These are phyloP conservation scores for Nezara viridula DNA, from an alignment of 2,888 invertebrate species.

Conservation along the genomic window DNA sequence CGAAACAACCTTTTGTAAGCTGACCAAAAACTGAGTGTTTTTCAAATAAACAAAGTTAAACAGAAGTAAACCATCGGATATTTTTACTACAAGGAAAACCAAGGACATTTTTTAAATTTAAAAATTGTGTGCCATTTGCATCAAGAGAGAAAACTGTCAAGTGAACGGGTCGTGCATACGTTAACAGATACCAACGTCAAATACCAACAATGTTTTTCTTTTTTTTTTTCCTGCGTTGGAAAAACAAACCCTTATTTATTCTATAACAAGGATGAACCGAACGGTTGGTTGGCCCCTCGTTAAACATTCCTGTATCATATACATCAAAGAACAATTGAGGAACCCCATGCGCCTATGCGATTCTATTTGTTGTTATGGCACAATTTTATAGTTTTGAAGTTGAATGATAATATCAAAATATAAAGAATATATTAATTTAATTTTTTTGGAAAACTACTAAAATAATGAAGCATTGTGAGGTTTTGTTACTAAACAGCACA, in stretches of 20 bases:
- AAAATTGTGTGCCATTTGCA: not conserved
- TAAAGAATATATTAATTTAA: no score
- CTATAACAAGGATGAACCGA: not conserved
- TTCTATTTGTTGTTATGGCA: not conserved
- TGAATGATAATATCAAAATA: no score
- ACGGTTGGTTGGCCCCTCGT: not conserved
- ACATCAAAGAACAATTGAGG: not conserved
- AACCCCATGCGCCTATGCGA: not conserved
- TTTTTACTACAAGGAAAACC: not conserved
- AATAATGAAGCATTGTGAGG: no score
- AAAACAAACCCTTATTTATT: not conserved
- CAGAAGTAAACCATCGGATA: not conserved
- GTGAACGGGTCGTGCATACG: not conserved
- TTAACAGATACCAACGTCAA: not conserved
- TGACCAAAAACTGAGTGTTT: no score
- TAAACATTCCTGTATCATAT: not conserved
- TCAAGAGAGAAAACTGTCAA: not conserved
- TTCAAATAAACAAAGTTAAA: no score
- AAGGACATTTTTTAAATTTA: not conserved
- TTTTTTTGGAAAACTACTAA: no score
- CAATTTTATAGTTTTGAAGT: no score
- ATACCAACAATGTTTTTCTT: not conserved
- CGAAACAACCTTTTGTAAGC: no score
- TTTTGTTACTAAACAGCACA: no score
- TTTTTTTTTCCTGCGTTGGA: not conserved